Percentiles rank a stretch among this genome's conserved stretches.
These are phyloP conservation scores for Phycodurus eques DNA, from an alignment of 2,113 vertebrate species.

Conservation along the genomic window DNA sequence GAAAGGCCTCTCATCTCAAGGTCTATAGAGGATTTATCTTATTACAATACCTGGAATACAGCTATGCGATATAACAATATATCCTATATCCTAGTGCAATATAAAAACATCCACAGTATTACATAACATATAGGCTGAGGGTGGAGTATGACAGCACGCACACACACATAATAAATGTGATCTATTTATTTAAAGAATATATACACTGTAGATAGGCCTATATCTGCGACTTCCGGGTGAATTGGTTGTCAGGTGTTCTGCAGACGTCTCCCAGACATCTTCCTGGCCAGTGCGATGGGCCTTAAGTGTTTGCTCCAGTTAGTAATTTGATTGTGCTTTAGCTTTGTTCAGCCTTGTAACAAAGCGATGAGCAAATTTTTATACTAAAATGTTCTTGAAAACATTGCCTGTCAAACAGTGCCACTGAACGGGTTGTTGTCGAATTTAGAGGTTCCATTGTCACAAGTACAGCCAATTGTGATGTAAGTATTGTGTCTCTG, in stretches of 20 bases:
- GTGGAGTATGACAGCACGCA: too few species aligned
- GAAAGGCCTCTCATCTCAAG: slow-evolving; percentile 42
- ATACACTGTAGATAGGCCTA: too few species aligned
- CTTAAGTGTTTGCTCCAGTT: not conserved
- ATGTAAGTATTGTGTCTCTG: not conserved
- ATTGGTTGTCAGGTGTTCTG: too few species aligned
- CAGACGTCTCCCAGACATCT: too few species aligned
- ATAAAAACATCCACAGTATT: not conserved
- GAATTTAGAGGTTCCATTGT: not conserved
- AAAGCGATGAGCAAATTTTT: not conserved
- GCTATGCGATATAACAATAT: not conserved
- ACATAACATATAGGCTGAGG: not conserved
- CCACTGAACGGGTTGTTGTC: not conserved
- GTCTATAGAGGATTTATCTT: slow-evolving; percentile 50
- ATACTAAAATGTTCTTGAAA: not conserved
- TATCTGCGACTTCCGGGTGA: too few species aligned
- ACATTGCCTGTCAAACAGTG: not conserved
- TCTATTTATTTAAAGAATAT: too few species aligned
- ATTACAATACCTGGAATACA: slow-evolving; percentile 54
- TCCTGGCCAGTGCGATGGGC: too few species aligned
- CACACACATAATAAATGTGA: too few species aligned
- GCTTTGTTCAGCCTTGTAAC: not conserved
- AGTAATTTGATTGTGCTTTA: not conserved
- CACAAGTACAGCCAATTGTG: not conserved
- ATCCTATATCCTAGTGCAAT: not conserved